Evolutionary conservation across 2,888 invertebrate species (phyloP), one percentile per base, ranked within the genome.

Genomic region (Spicauda simplicius): DNA sequence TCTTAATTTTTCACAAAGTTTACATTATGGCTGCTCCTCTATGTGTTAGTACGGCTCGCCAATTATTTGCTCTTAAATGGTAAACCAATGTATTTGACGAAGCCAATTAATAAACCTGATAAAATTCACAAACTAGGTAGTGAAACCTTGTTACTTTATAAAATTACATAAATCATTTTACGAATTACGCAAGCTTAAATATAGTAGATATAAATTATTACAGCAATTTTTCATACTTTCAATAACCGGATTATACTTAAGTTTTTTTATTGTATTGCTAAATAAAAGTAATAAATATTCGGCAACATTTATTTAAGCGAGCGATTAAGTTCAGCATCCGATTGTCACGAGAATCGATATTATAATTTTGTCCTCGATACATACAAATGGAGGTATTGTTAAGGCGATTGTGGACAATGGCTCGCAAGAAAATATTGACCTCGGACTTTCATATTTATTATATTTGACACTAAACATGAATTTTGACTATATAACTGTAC

Each of bases 351-450:
- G 45, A 55, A 54, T 45, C 55, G 18, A 55, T 55, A 63, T 63
- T 54, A 55, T 55, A 63, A 63, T 63, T 55, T 55, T 45, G 30
- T 45, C 63, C 63, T 45, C 54, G 45, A 63, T 63, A 55, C 63
- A 55, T 55, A 48, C 18, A 25, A 63, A 63, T 48, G 0, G 50
- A 18, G 18, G 11, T 30, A 55, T 54, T 45, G 54, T 55, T 55
- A 25, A 55, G 16, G 16, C 18, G 54, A 48, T 19, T 12, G 25
- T 63, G 55, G 63, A 63, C 63, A 63, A 63, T 63, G 54, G 63
- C 62, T 30, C 20, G n/a, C 16, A 41, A 18, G 48, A 14, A 59
- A 59, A 59, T 48, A 7, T 59, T 59, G 59, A 59, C 59, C 59
- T 30, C 30, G 48, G 48, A 16, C 16, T 45, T 54, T 20, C 18